Evolutionary conservation across 2,888 invertebrate genomes (phyloP), one percentile per base, ranked within the genome.

Genomic region (Netelia melanura): DNA sequence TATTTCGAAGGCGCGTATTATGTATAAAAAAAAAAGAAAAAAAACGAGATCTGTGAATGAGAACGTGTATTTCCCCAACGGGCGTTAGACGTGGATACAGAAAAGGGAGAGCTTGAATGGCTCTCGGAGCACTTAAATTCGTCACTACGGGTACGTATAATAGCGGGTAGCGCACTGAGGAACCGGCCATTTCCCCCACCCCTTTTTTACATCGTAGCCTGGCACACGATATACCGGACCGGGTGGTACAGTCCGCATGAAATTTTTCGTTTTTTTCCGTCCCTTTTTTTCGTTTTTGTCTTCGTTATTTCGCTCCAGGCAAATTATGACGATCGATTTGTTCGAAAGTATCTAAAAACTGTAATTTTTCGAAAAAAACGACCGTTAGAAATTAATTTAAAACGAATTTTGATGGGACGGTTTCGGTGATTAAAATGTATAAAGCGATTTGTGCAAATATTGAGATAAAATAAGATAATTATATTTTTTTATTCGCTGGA

Each of bases 181-280:
- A 84, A 84, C 84, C 72, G 81, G 74, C 64, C 64, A 64, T 65
- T 38, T 48, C 64, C 21, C 64, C 44, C 62, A 80, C 71, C 86
- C 72, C 48, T 44, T 64, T 75, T 30, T 64, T 62, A 62, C 74
- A 56, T 56, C 58, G 52, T 62, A 82, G 80, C 79, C 62, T 62
- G 54, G 70, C 82, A 62, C 48, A 79, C 62, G 65, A 76, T 86
- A 74, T 77, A 86, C 84, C 86, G 83, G 87, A 79, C 80, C 21
- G 72, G 84, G 81, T 86, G 85, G 85, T 89, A 87, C 87, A 89
- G 87, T 87, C 80, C 74, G 82, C 8, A 83, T 83, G 85, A 87
- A 89, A 65, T 64, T 56, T 44, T 48, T 44, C 43, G 3, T n/a
- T 72, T 68, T 78, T 67, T 65, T 48, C 8, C 9, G 1, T 17